Base-by-base conservation (phyloP, 2,113 vertebrate genomes). In the Stigmatopora argus region DNA sequence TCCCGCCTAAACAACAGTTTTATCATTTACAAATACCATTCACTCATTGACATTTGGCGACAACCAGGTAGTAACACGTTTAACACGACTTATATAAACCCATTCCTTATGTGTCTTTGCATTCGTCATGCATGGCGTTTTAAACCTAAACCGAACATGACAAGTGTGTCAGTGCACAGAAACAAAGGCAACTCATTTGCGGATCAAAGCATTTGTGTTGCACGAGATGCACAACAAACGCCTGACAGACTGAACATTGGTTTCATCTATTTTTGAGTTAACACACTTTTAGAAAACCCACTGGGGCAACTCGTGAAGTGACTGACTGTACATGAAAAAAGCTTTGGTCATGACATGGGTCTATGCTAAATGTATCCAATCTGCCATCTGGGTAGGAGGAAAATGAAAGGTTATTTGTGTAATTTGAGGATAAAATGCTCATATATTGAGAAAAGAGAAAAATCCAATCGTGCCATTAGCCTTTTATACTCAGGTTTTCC, bases 1-100 rank as follows among this genome's bases (percentile, higher is more conserved):
- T 44, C 45, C 14, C 65, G 62, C 65, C 67, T 58, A 80, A 72
- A 75, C 62, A 46, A 34, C 56, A 73, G 67, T 82, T 58, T 59
- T 55, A 41, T 52, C 56, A 57, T 45, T 5, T 21, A 49, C 55
- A 41, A 51, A 51, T 19, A 51, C 48, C 48, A 45, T 63, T 73
- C 47, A 59, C 47, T 72, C 49, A 67, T 75, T 60, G 67, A 56
- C 78, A 64, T 38, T 73, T 71, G 34, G 56, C 62, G 64, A 38
- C 62, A 58, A 72, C 49, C 65, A 64, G 46, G 60, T 69, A 62
- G 74, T 64, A 66, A 66, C 52, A 68, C 46, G 62, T 34, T 59
- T 73, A 51, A 62, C 71, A 78, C 73, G 49, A 78, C 69, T 64
- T 58, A 65, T 60, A 65, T 70, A 61, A 53, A 26, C 11, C 11